Conservation (phyloP, 2,888 invertebrate genomes). For the Sussaba pulchella region DNA sequence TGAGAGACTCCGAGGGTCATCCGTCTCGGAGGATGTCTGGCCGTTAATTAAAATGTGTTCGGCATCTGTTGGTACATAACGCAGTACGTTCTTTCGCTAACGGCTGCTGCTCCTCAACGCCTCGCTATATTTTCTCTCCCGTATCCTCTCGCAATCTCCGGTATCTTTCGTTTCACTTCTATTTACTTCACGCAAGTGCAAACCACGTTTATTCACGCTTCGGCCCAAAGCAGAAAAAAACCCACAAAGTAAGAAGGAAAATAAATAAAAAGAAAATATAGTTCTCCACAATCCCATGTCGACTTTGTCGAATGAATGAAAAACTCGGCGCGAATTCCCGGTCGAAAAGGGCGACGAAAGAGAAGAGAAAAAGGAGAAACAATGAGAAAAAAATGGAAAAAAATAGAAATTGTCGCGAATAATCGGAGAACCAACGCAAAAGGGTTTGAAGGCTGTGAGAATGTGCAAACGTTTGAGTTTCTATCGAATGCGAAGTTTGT, state of each 20-base stretch:
- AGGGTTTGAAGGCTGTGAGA: slow-evolving; percentile 4
- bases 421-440: slow-evolving; percentile 9
- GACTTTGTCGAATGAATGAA: slow-evolving; percentile 13
- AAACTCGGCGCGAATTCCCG: neutral
- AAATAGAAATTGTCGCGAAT: slow-evolving; percentile 7
- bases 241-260: no score
- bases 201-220: slow-evolving; percentile 2
- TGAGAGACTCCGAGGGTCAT: slow-evolving; percentile 77
- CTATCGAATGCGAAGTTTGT: neutral
- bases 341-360: slow-evolving; percentile 6
- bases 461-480: neutral
- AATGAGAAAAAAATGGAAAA: slow-evolving; percentile 1
- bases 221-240: neutral
- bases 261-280: no score
- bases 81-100: neutral
- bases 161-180: slow-evolving; percentile 56
- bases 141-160: slow-evolving; percentile 29
- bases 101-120: no score
- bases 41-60: slow-evolving; percentile 83
- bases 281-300: slow-evolving; percentile 1
- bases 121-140: slow-evolving; percentile 66
- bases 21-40: slow-evolving; percentile 82
- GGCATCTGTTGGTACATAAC: slow-evolving; percentile 77
- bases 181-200: slow-evolving; percentile 27
- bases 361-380: neutral